Percentiles rank a stretch among this genome's conserved stretches.
Conservation (phyloP, 2,113 vertebrate species). For the Trogon melanurus region DNA sequence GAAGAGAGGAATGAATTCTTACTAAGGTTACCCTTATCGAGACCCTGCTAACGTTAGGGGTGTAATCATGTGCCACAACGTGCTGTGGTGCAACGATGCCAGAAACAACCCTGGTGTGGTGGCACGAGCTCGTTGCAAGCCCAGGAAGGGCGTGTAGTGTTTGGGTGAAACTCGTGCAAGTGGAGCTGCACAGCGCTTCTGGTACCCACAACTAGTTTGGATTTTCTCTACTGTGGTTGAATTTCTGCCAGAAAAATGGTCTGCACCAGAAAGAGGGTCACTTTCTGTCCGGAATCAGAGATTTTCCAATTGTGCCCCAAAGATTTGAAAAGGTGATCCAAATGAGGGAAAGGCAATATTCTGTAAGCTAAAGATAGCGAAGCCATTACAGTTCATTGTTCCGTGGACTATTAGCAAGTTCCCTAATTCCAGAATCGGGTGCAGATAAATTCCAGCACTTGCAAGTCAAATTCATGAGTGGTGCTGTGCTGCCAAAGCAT, state of each 20-base stretch:
- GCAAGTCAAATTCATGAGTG: not conserved
- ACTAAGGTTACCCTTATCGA: not conserved
- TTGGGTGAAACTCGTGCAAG: not conserved
- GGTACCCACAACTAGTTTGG: not conserved
- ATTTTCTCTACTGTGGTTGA: not conserved
- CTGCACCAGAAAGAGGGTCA: not conserved
- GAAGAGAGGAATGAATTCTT: not conserved
- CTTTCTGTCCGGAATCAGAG: not conserved
- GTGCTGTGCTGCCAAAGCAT: not conserved
- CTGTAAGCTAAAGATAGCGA: not conserved
- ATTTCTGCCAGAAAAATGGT: not conserved
- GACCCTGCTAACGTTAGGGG: accelerated
- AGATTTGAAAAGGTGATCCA: not conserved
- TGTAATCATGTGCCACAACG: not conserved
- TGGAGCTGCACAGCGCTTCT: not conserved
- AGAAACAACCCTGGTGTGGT: not conserved
- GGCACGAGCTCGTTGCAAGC: not conserved
- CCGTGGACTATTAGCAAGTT: not conserved
- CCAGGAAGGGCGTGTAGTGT: not conserved
- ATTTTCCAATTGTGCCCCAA: not conserved
- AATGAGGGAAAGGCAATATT: not conserved
- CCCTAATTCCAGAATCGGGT: not conserved
- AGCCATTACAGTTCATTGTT: not conserved
- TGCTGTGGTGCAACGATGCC: not conserved
- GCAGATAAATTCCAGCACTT: not conserved